Evolutionary conservation across 2,888 invertebrate species (phyloP), one percentile per base, ranked within the genome.

Genomic region (Eristalis intricaria): DNA sequence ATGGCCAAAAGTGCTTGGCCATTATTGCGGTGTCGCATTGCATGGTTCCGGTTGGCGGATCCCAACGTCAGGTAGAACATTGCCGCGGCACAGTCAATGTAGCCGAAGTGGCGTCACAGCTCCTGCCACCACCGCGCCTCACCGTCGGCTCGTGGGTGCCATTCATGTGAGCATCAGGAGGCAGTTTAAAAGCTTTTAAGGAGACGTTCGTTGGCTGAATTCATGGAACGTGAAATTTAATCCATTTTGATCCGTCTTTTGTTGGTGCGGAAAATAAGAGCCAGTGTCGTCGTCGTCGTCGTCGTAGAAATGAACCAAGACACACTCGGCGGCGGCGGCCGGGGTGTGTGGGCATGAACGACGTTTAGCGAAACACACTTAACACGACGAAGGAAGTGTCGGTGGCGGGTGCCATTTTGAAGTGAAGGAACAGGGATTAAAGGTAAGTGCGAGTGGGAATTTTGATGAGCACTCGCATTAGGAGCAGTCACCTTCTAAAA

Each of bases 141-240:
- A 38, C 15, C 43, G 32, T 50, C 19, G 70, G 29, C 68, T 69
- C 35, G 43, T 43, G 64, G 64, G 64, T 78, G 68, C 75, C 75
- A 79, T 87, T 87, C 79, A 87, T 79, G 64, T 79, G 86, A 87
- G 79, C 82, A 66, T 84, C 80, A 80, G 78, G 66, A 79, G 86
- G 86, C 86, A 78, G 86, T 87, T 87, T 75, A 83, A 87, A 83
- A 87, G 86, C 86, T 87, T 87, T 87, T 83, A 87, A 87, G 86
- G 83, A 83, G 83, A 79, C 71, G 79, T 71, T 83, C 71, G 79
- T 71, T 83, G 56, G 22, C 61, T 71, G 79, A 60, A 87, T 87
- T 87, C 83, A 79, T 83, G 83, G 58, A 68, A 83, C 83, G 83
- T 87, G 86, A 87, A 87, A 87, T 87, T 83, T 87, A 87, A 87